These are phyloP conservation scores for Macrotrachela quadricornifera DNA, from an alignment of 1,140 invertebrate genomes.

Conservation along the genomic window DNA sequence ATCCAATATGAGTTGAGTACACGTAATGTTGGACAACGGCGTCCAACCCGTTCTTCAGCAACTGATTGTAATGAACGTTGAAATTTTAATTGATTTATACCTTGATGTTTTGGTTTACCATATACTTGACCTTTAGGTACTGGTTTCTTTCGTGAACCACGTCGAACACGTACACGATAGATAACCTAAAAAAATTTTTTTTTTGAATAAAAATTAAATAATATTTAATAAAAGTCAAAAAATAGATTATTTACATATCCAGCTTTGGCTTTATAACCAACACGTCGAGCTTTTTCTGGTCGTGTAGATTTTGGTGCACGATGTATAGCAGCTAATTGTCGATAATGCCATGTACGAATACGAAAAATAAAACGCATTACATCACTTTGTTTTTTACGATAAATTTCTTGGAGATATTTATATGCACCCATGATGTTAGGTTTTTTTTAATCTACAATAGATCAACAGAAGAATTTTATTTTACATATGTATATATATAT, in stretches of 20 bases:
- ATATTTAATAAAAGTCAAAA: no score
- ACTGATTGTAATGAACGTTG: constrained; percentile 77
- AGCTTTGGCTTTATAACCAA: constrained; percentile 78
- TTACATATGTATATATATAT: no score
- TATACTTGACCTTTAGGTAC: constrained; percentile 94
- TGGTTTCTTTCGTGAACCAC: constrained; percentile 91
- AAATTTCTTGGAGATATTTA: constrained; percentile 95
- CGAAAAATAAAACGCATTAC: constrained; percentile 37
- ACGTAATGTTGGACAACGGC: constrained; percentile 67
- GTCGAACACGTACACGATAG: constrained; percentile 84
- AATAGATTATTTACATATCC: not conserved
- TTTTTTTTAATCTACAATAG: no score
- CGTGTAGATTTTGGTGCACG: constrained; percentile 78
- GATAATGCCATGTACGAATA: constrained; percentile 89
- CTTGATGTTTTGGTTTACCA: constrained; percentile 95
- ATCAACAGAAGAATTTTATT: no score
- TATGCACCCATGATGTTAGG: constrained; percentile 72
- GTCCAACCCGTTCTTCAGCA: constrained; percentile 82
- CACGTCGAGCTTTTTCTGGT: constrained; percentile 84
- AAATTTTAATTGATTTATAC: constrained; percentile 91
- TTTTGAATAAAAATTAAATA: no score
- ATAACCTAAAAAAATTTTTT: constrained; percentile 36
- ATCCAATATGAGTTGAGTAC: constrained; percentile 99
- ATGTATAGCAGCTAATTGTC: constrained; percentile 81
- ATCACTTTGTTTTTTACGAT: constrained; percentile 86